Conservation (phyloP, 2,888 invertebrate species). For the Rhorus exstirpatorius region DNA sequence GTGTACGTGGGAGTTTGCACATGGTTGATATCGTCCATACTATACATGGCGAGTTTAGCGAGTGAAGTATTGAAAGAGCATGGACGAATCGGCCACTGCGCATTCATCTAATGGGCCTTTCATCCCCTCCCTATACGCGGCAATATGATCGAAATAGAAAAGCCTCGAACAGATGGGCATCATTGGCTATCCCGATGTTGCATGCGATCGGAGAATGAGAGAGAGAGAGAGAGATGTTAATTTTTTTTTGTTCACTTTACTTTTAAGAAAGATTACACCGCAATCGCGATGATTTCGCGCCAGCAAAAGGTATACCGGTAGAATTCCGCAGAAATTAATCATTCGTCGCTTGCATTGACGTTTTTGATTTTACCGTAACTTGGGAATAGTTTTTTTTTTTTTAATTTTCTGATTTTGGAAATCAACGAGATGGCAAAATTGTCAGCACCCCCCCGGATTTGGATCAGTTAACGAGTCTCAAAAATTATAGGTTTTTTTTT, state of each 20-base stretch:
- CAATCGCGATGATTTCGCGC: too few relatives aligned
- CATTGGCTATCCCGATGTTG: conserved; percentile 1
- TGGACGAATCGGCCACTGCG: conserved; percentile 53
- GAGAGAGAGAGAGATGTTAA: too few relatives aligned
- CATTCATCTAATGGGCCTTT: conserved; percentile 55
- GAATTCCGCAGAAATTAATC: too few relatives aligned
- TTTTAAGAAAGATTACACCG: too few relatives aligned
- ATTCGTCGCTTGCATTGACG: too few relatives aligned
- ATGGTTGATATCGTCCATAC: conserved; percentile 62
- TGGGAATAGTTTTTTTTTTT: not conserved
- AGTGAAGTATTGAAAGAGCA: conserved; percentile 44
- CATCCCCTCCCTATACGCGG: conserved; percentile 26
- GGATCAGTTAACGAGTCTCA: too few relatives aligned
- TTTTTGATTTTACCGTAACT: too few relatives aligned
- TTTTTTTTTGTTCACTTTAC: not conserved
- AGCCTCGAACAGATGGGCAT: conserved; percentile 48
- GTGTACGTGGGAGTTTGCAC: conserved; percentile 69
- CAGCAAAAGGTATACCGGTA: too few relatives aligned
- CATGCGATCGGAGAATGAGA: conserved; percentile 22
- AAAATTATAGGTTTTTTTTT: too few relatives aligned
- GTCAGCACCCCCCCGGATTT: too few relatives aligned
- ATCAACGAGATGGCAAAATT: not conserved
- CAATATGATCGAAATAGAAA: conserved; percentile 45
- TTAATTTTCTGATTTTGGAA: too few relatives aligned
- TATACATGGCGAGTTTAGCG: conserved; percentile 13